Evolutionary conservation across 2,888 invertebrate species (phyloP), one percentile per base, ranked within the genome.

Genomic region (Eupelmus urozonus): DNA sequence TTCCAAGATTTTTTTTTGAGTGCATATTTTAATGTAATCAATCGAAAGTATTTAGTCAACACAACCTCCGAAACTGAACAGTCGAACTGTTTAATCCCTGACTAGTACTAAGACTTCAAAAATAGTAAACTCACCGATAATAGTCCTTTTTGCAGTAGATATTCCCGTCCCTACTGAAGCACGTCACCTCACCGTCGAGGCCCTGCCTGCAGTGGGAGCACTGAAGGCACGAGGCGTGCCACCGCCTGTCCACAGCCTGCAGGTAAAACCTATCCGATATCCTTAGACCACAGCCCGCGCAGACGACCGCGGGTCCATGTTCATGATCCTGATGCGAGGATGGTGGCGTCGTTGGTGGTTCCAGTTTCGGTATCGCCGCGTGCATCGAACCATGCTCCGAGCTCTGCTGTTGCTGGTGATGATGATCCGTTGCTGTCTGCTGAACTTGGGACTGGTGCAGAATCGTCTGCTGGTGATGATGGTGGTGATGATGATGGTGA

Each of bases 141-240:
- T 98, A 98, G 91, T 98, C 98, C 89, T 96, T 96, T 92, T 97
- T 97, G 93, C 98, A 98, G 91, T 96, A 98, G 86, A 98, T 97
- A 89, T 95, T 95, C 85, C 96, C 97, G 90, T 97, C 97, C 83
- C 96, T 93, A 82, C 96, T 95, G 90, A 97, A 98, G 91, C 98
- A 98, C 83, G 97, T 95, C 88, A 95, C 94, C 90, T 98, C 97
- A 1, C 96, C 94, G 90, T 98, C 98, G 83, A 98, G 92, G 3
- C 96, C 94, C 91, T 95, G 94, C 86, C 96, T 93, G 91, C 98
- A 98, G 89, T 97, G 96, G 88, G 94, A 95, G 91, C 98, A 98
- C 88, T 96, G 94, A 45, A 98, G 92, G 88, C 98, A 98, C 77
- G 95, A 93, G 62, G 95, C 95, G 90, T 98, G 98, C 98, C 98